Evolutionary conservation across 1,140 invertebrate genomes (phyloP), one percentile per base, ranked within the genome.

Genomic region (Magallana ariakensis): DNA sequence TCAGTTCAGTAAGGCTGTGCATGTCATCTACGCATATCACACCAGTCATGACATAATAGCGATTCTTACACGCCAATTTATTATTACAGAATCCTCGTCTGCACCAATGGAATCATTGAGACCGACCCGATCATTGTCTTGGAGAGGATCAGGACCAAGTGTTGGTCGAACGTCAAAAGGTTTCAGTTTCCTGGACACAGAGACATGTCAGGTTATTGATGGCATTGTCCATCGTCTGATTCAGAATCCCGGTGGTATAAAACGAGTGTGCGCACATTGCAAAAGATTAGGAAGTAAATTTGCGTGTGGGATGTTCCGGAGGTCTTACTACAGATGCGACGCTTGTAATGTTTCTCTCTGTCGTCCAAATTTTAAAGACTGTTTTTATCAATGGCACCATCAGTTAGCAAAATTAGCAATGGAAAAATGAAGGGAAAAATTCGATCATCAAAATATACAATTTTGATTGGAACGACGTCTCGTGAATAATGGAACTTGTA

Each of bases 281-380:
- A 84, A 60, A 60, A 54, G 26, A 33, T n/a, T 56, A 15, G 82
- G 82, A 57, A 60, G 19, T 60, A 57, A 60, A n/a, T 84, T 84
- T 60, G 57, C 55, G 6, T 84, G 82, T 60, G 82, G 82, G 26
- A 60, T 84, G 55, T 57, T 84, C 16, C 15, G 82, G 15, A 54
- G 82, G n/a, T 84, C 82, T 22, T 84, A 84, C 56, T 84, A 84
- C 55, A 84, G 26, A 60, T 84, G 82, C 26, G 82, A 84, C n/a
- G 55, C 55, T 16, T 84, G 82, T 56, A 84, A 84, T 84, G 82
- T 60, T 15, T 57, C 82, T 13, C 26, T 84, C n/a, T 84, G 82
- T 60, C 53, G 57, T 56, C 82, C 82, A 33, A 57, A 58, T 56
- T 54, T 84, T 22, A 84, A 84, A 84, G 82, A 84, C 56, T 84